Percentiles rank a stretch among this genome's conserved stretches.
Evolutionary conservation across 2,888 invertebrate species (phyloP).

Genomic region (Hedychridium roseum): DNA sequence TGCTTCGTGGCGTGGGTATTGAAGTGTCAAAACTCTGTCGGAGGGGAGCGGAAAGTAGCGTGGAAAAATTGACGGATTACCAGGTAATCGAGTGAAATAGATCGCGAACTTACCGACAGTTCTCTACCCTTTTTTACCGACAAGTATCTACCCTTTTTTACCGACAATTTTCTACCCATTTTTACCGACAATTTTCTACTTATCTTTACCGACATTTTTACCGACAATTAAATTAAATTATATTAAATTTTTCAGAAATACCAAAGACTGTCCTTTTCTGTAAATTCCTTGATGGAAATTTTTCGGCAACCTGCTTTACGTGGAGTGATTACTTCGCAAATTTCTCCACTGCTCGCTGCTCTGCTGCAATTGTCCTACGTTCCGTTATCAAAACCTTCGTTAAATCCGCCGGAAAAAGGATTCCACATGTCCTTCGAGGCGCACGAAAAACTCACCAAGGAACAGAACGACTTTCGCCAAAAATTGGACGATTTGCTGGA

Average conservation of each 20-base stretch:
- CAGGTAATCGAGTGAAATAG: conserved; percentile 62
- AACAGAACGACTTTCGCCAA: conserved; percentile 66
- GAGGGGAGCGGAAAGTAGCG: conserved; percentile 54
- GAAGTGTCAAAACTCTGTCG: conserved; percentile 64
- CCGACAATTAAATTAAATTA: conserved; percentile 1
- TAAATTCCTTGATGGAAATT: conserved; percentile 66
- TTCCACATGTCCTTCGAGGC: conserved; percentile 69
- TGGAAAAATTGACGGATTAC: conserved; percentile 59
- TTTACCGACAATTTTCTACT: too few relatives aligned
- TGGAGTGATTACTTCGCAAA: conserved; percentile 41
- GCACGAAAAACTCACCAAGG: conserved; percentile 65
- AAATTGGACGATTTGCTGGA: conserved; percentile 67
- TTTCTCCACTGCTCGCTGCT: conserved; percentile 68
- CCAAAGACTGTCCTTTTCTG: conserved; percentile 68
- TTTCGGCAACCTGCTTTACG: conserved; percentile 42
- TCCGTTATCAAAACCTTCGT: conserved; percentile 70
- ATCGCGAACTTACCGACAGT: too few relatives aligned
- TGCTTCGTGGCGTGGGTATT: conserved; percentile 74
- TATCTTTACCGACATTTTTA: neutral
- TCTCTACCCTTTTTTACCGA: too few relatives aligned
- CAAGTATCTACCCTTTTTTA: too few relatives aligned
- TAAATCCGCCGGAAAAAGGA: conserved; percentile 23
- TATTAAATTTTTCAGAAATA: conserved; percentile 62
- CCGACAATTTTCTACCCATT: too few relatives aligned
- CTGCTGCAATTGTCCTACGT: conserved; percentile 76